These are phyloP conservation scores for Synergus gifuensis DNA, from an alignment of 2,888 invertebrate species.

Conservation along the genomic window DNA sequence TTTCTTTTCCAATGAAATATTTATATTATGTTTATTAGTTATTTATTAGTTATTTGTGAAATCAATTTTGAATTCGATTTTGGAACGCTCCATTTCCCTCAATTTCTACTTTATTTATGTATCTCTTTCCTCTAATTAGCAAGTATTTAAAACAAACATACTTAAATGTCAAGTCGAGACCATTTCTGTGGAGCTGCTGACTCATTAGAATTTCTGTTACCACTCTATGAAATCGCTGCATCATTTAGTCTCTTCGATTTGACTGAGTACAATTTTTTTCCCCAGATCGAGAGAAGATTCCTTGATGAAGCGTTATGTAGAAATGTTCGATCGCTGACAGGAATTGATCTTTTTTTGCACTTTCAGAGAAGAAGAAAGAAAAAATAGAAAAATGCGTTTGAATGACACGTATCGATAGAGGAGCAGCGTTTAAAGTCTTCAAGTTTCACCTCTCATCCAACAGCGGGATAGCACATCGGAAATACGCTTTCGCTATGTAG, in stretches of 20 bases:
- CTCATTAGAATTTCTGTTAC: slow-evolving; percentile 2
- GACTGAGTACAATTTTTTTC: not conserved
- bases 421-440: not conserved
- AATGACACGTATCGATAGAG: slow-evolving; percentile 18
- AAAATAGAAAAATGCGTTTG: not conserved
- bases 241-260: not conserved
- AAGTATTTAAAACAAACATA: not conserved
- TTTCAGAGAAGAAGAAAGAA: not conserved
- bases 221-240: not conserved
- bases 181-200: slow-evolving; percentile 7
- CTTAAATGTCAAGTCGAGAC: not conserved
- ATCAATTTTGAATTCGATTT: too few relatives aligned
- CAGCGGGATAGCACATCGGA: not conserved
- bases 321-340: not conserved
- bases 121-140: not conserved
- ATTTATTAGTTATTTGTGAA: too few relatives aligned
- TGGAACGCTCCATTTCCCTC: too few relatives aligned
- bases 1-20: too few relatives aligned
- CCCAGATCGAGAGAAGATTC: not conserved
- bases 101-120: too few relatives aligned
- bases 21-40: too few relatives aligned
- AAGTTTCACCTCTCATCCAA: slow-evolving; percentile 13
- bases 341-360: not conserved
- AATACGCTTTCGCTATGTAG: slow-evolving; percentile 26
- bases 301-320: not conserved